Conservation (phyloP, 2,797 vertebrate species). For the Psittacula echo region DNA sequence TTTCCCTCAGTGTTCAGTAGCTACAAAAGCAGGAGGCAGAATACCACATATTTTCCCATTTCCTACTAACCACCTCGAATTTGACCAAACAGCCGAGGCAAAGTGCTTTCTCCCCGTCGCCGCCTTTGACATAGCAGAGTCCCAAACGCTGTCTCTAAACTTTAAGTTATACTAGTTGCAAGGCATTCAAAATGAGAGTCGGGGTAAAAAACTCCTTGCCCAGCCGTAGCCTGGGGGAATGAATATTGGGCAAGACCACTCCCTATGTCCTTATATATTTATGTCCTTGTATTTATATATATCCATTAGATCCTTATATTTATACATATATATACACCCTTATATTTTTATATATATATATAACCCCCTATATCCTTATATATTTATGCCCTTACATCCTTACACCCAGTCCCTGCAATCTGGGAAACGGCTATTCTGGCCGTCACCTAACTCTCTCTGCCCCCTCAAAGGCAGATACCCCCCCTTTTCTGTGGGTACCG, state of each 20-base stretch:
- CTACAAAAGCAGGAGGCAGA: neutral
- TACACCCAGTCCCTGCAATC: neutral
- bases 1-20: neutral
- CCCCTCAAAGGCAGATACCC: neutral
- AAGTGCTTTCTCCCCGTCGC: rapidly evolving
- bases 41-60: neutral
- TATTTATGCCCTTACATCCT: neutral
- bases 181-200: neutral
- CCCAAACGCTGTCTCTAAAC: neutral
- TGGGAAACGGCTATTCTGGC: neutral
- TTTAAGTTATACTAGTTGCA: neutral
- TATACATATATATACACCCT: neutral
- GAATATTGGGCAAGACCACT: neutral
- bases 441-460: neutral
- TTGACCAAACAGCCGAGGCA: neutral
- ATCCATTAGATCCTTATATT: neutral
- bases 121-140: neutral
- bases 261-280: neutral
- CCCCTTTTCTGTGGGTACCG: neutral
- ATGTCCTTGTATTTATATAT: too few species aligned
- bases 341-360: neutral
- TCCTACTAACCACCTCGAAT: neutral
- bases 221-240: neutral
- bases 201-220: neutral
- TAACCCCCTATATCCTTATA: neutral